Base-by-base conservation (phyloP, 2,113 vertebrate species). In the Apaloderma vittatum region DNA sequence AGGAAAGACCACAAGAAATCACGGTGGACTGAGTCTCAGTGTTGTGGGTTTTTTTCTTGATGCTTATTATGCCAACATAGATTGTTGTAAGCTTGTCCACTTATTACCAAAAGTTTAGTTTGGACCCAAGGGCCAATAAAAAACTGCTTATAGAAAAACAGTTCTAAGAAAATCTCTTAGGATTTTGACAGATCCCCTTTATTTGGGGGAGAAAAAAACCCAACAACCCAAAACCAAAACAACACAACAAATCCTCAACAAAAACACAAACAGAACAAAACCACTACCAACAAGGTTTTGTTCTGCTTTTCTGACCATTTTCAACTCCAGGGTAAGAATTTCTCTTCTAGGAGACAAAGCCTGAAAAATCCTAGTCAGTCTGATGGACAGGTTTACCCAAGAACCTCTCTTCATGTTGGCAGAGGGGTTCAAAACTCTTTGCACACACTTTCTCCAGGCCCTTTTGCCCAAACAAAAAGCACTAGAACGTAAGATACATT, bases 351-450 rank as follows among this genome's bases (percentile, higher is more conserved):
- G 48, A 82, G 27, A 54, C 36, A 48, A 87, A n/a, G 24, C 3
- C 17, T n/a, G 22, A 84, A 30, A 85, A 30, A 62, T 12, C 29
- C 20, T 4, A 36, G 26, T 74, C 6, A 8, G 40, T 46, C 15
- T 36, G 48, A 81, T 21, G 30, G 61, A 65, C 19, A 17, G 26
- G 12, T 43, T 19, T 71, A 85, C 26, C 9, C 8, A 51, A 72
- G 4, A 75, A 49, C 4, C 23, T 37, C 15, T 59, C 48, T 20
- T 84, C 13, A 11, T 1, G 1, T 13, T 15, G 3, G n/a, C 2
- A 72, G 26, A 76, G 15, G 10, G 20, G 13, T 46, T 48, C 54
- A 73, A 73, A 70, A 24, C 27, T 67, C 43, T 55, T 37, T 4
- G 3, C 11, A 48, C 5, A 58, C 7, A 62, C 6, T 17, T 3